A percentile compares a stretch with the other conserved stretches of the same genome.
Evolutionary conservation across 2,888 invertebrate genomes (phyloP).

Genomic region (Parelbella ahira): DNA sequence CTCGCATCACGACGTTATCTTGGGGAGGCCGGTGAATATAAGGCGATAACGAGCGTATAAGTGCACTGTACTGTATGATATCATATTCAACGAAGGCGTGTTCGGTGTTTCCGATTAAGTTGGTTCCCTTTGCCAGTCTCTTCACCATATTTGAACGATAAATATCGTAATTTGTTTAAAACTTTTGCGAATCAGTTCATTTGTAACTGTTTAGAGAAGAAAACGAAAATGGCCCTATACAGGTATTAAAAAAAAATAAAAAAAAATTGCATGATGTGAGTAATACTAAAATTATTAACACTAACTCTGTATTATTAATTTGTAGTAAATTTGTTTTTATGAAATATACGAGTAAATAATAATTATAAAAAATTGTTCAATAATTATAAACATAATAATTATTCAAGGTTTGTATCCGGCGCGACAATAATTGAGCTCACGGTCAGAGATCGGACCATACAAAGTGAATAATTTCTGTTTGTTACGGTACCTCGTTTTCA

Average conservation of each 20-base stretch:
- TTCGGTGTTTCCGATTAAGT: conserved; percentile 46
- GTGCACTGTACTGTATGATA: conserved; percentile 67
- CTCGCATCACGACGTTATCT: conserved; percentile 67
- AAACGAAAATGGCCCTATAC: conserved; percentile 64
- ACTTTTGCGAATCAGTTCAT: conserved; percentile 29
- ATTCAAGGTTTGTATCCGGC: conserved; percentile 4
- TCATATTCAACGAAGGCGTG: conserved; percentile 69
- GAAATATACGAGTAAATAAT: background rate
- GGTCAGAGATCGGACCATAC: conserved; percentile 10
- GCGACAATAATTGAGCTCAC: conserved; percentile 13
- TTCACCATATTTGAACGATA: conserved; percentile 46
- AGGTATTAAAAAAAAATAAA: no score
- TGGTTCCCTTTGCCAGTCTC: conserved; percentile 39
- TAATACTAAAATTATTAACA: no score
- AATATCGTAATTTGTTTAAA: conserved; percentile 26
- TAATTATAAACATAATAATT: no score
- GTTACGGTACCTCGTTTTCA: conserved; percentile 16
- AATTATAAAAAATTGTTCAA: background rate
- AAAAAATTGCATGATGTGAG: no score
- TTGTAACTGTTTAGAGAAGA: conserved; percentile 43
- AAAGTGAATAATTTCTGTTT: conserved; percentile 2
- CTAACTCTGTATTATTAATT: no score
- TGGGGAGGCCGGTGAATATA: conserved; percentile 62
- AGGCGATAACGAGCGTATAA: conserved; percentile 60
- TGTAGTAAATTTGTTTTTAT: no score